These are phyloP conservation scores for Melopsittacus undulatus DNA, from an alignment of 2,797 vertebrate genomes.

Conservation along the genomic window DNA sequence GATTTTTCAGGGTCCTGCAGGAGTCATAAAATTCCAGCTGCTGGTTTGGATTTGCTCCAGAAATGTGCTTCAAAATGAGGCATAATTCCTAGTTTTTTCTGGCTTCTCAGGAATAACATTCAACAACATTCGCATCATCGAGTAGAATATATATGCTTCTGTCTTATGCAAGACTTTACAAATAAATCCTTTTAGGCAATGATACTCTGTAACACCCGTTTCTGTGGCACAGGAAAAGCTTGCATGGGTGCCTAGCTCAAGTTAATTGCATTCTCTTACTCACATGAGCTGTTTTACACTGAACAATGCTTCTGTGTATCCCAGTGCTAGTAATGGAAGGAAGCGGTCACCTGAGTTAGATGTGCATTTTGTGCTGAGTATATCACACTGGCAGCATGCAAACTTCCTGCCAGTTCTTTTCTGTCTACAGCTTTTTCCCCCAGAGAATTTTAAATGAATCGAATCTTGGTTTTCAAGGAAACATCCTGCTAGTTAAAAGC, in stretches of 20 bases:
- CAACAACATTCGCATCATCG: neutral
- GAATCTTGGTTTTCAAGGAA: conserved; percentile 9
- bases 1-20: conserved; percentile 40
- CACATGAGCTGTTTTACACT: conserved; percentile 29
- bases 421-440: neutral
- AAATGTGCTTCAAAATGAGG: conserved; percentile 31
- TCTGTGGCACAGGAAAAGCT: conserved; percentile 25
- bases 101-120: conserved; percentile 44
- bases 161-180: neutral
- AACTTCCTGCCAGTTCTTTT: neutral
- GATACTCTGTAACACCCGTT: neutral
- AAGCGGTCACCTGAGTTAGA: conserved; percentile 9
- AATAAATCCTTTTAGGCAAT: conserved; percentile 7
- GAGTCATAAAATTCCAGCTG: conserved; percentile 65
- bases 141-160: neutral
- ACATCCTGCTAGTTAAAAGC: neutral
- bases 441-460: conserved; percentile 4
- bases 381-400: neutral
- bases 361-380: conserved; percentile 1
- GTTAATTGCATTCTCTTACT: conserved; percentile 43
- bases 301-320: neutral
- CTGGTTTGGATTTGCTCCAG: conserved; percentile 65
- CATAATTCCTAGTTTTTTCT: conserved; percentile 41
- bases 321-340: neutral
- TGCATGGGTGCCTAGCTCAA: conserved; percentile 31